Percentiles rank a stretch among this genome's conserved stretches.
Evolutionary conservation across 2,888 invertebrate species (phyloP).

Genomic region (Caenorhabditis sp.): DNA sequence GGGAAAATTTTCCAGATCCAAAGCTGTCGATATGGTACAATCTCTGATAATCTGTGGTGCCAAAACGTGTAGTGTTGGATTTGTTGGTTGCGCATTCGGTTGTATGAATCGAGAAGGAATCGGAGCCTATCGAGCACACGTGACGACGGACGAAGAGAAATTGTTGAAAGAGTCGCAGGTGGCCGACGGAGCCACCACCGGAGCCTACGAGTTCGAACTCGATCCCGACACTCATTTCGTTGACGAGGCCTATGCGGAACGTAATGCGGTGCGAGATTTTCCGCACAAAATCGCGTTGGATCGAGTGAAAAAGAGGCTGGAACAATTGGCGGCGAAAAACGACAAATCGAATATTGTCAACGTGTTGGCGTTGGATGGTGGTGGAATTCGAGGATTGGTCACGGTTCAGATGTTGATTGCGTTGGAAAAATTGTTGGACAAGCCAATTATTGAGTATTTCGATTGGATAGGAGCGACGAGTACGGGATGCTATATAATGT

Average conservation of each 20-base stretch:
- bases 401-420: conserved; percentile 63
- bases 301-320: conserved; percentile 42
- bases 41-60: conserved; percentile 63
- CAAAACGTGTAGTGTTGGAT: conserved; percentile 51
- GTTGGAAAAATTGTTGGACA: conserved; percentile 59
- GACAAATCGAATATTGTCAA: conserved; percentile 55
- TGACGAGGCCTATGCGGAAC: conserved; percentile 45
- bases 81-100: conserved; percentile 63
- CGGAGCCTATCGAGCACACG: conserved; percentile 24
- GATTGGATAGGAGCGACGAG: conserved; percentile 93
- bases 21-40: conserved; percentile 37
- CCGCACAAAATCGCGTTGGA: conserved; percentile 46
- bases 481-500: conserved; percentile 88
- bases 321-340: conserved; percentile 44
- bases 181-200: conserved; percentile 35
- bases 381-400: conserved; percentile 84
- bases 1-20: conserved; percentile 23
- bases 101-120: conserved; percentile 54
- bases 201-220: conserved; percentile 46
- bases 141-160: conserved; percentile 20
- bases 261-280: conserved; percentile 33
- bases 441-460: conserved; percentile 76
- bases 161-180: conserved; percentile 15
- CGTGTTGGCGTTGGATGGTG: conserved; percentile 87
- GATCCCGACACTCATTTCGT: conserved; percentile 47